Evolutionary conservation across 2,797 vertebrate species (phyloP), one percentile per base, ranked within the genome.

Genomic region (Enteromius fasciolatus): DNA sequence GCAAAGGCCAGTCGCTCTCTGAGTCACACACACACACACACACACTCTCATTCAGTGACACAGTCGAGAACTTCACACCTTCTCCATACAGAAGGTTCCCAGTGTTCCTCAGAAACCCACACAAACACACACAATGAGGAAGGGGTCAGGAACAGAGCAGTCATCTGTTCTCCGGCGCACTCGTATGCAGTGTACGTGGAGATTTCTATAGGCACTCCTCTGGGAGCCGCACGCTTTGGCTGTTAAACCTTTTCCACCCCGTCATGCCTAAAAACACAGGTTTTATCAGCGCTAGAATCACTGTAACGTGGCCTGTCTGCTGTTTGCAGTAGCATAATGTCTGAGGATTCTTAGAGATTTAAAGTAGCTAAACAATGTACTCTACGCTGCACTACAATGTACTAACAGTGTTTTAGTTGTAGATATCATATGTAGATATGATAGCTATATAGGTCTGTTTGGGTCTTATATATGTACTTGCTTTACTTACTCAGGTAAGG

Each of bases 1-100:
- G 90, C 89, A 90, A 92, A 93, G 91, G 90, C 88, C 82, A 91
- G 88, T 89, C 92, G 75, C 87, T 93, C 92, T 93, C 92, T 92
- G 92, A 93, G 76, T 93, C 80, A 70, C 76, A 80, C 79, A 63
- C 69, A 80, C 44, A 52, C 76, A 66, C 68, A 64, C 61, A 64
- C 70, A 28, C 36, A 59, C 50, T 59, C 64, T 61, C 39, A 28
- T 90, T 93, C 92, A 91, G 92, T 92, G 90, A 91, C 88, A 91
- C 82, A 70, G 83, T 78, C 86, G 87, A 87, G 89, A 89, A 73
- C 83, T 87, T 90, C 87, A 87, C 90, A 89, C 91, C 88, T 86
- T 87, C 57, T 41, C 82, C 89, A 80, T 57, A 59, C 75, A 57
- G 78, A 82, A 52, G 87, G 84, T 81, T 76, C 86, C 88, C 87